A percentile compares a stretch with the other conserved stretches of the same genome.
phyloP scores from a whole-genome alignment of 37 sponge, comb jelly and placozoan species.

The Eunapius fragilis region DNA sequence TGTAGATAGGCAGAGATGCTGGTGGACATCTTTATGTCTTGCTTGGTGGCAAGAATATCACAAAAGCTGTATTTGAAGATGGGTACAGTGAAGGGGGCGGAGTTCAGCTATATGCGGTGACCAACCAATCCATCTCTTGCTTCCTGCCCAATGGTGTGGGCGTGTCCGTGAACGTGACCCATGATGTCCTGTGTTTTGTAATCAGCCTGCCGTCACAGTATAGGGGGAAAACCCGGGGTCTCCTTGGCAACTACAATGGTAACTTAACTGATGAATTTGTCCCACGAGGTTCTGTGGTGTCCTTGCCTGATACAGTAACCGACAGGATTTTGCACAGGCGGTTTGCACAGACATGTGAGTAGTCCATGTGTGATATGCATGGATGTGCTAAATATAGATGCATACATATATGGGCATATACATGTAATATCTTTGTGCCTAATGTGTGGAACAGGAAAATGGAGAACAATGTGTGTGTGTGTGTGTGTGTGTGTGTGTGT shows the following conservation, averaged over 20 bases:
- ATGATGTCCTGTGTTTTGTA: constrained; percentile 24
- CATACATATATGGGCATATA: background rate
- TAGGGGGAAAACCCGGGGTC: constrained; percentile 43
- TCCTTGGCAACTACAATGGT: constrained; percentile 77
- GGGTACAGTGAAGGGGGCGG: background rate
- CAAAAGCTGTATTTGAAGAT: background rate
- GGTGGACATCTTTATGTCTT: background rate
- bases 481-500: background rate
- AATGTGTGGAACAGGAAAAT: too few relatives aligned
- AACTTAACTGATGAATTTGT: constrained; percentile 8
- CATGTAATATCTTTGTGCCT: background rate
- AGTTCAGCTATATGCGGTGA: background rate
- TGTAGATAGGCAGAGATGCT: background rate
- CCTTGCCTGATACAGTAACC: constrained; percentile 22
- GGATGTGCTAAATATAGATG: background rate
- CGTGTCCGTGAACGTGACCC: background rate
- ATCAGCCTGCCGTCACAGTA: constrained; percentile 29
- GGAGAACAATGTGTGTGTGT: background rate
- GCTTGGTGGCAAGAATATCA: background rate
- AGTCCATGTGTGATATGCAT: background rate
- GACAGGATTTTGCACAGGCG: constrained; percentile 60
- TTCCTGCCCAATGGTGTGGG: background rate
- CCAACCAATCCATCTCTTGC: background rate
- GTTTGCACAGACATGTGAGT: constrained; percentile 73
- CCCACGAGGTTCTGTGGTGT: constrained; percentile 38